Base-by-base conservation (phyloP, 2,888 invertebrate species). In the Spilarctia lutea region DNA sequence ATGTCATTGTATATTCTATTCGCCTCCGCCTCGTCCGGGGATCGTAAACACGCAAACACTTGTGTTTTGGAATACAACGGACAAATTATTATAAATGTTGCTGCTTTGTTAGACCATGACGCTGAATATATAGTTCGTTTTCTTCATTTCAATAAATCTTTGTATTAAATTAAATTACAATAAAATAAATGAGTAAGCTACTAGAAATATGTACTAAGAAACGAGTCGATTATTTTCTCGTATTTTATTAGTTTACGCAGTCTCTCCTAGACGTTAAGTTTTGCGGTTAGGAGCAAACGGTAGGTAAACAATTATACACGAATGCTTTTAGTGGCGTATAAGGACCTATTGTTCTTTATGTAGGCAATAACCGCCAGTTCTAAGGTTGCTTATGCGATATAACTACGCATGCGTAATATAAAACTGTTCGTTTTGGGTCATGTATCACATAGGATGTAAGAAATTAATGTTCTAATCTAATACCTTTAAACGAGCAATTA, bases 1-100 rank as follows among this genome's bases (percentile, higher is more conserved):
- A 95, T 90, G 90, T 93, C 93, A 94, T 95, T 95, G 93, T 94
- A 93, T 93, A 95, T 95, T 95, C 94, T 91, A 93, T 92, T 91
- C 93, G 92, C 90, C 92, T 94, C 89, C 86, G 89, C 88, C 86
- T 91, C 91, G 92, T 91, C 92, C 92, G 92, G 91, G 88, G 90
- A 90, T 94, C 93, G 91, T 94, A 94, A 95, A 94, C 94, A 95
- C 90, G 90, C 90, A 91, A 93, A 92, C 93, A 92, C 91, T 92
- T 91, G 90, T 91, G 91, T 93, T 93, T 94, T 90, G 85, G 90
- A 92, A 92, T 92, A 92, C 86, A 88, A 87, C 87, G 77, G 81
- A 89, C 88, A 89, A 91, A 91, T 91, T 90, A 90, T 89, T 86
- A 84, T 89, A 84, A 89, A 87, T 75, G 73, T 75, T 76, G 68